These are phyloP conservation scores for Ectemnius continuus DNA, from an alignment of 2,888 invertebrate species.

Conservation along the genomic window DNA sequence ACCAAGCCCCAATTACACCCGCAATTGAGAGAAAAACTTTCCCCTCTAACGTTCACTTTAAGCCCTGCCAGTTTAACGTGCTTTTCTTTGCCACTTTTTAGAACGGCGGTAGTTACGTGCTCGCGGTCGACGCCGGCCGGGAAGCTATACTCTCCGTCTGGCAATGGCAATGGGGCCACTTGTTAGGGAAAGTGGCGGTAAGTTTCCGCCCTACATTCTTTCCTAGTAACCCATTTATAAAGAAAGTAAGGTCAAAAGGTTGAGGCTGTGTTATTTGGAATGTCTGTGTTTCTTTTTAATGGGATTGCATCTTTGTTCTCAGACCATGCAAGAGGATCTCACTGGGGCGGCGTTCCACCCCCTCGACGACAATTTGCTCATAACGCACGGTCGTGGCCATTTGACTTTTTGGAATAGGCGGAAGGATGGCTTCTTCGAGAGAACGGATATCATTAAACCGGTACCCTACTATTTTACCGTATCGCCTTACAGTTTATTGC, in stretches of 20 bases:
- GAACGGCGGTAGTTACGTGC: slow-evolving; percentile 94
- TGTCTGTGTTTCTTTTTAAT: not conserved
- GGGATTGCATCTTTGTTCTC: slow-evolving; percentile 55
- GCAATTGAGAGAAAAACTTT: no score
- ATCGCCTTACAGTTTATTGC: no score
- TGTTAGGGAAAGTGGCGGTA: slow-evolving; percentile 96
- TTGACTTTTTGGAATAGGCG: slow-evolving; percentile 95
- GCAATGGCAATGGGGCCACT: slow-evolving; percentile 97
- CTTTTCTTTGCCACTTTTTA: slow-evolving; percentile 72
- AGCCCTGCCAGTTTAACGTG: no score
- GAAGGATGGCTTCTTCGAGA: slow-evolving; percentile 93
- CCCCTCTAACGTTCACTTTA: no score
- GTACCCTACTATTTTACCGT: slow-evolving; percentile 75
- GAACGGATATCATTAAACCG: slow-evolving; percentile 92
- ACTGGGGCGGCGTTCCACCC: slow-evolving; percentile 95
- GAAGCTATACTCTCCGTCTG: slow-evolving; percentile 95
- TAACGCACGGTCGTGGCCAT: slow-evolving; percentile 95
- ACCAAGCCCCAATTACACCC: no score
- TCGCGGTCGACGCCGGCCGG: slow-evolving; percentile 92
- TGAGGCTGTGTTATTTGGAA: no score
- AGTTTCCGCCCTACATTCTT: slow-evolving; percentile 74
- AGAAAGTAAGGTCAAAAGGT: no score
- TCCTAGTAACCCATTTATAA: not conserved
- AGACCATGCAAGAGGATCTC: slow-evolving; percentile 94
- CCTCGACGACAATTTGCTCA: slow-evolving; percentile 92